Evolutionary conservation across 2,888 invertebrate species (phyloP), one percentile per base, ranked within the genome.

Genomic region (Drosophila multiciliata): DNA sequence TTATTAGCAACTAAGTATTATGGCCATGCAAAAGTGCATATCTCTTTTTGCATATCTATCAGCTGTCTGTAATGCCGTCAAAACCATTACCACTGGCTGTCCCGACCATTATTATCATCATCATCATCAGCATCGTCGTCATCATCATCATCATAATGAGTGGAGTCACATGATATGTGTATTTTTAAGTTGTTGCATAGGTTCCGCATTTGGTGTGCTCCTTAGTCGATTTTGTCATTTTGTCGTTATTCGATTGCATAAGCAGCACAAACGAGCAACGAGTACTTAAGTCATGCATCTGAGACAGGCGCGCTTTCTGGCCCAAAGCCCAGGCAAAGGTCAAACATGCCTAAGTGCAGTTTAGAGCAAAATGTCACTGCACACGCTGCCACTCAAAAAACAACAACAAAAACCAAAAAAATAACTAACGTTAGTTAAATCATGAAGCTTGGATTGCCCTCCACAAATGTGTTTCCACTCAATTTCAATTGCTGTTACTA

Each of bases 301-400:
- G 73, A 70, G 73, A 64, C 69, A 63, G 62, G 64, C 23, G 9
- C 3, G n/a, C 54, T 55, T 36, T 66, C 62, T 75, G 55, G 61
- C 57, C 59, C 69, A 68, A 63, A 45, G 62, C 66, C 49, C 45
- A 49, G 60, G 49, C 90, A 86, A 86, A 86, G 85, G 85, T 86
- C 90, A 89, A 89, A 85, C 84, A 76, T 83, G 89, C 69, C 79
- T 69, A 73, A 86, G 72, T 82, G 87, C 80, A 80, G 69, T 73
- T 79, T 73, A 75, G 78, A 64, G 72, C 78, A 72, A 89, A 85
- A 85, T 85, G 84, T 85, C 84, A 85, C 74, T 87, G 89, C 84
- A 87, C 89, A 85, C 87, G 84, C 84, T 74, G 85, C 48, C 89
- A 87, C 86, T 83, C 78, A 65, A 58, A 55, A 48, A 42, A 17